Conservation (phyloP, 2,888 invertebrate genomes). For the Catocala fraxini region DNA sequence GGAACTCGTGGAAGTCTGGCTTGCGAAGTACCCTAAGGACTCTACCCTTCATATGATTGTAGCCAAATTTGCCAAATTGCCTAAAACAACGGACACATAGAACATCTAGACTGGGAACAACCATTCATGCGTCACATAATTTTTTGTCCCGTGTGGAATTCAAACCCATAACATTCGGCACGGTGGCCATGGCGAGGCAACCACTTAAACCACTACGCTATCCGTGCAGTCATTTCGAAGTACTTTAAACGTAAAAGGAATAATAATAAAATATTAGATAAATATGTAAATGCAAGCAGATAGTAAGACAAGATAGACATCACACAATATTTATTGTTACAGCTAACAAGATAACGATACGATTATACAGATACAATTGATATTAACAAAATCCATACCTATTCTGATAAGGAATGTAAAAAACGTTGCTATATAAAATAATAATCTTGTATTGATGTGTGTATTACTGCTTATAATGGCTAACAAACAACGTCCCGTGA, state of each 20-base stretch:
- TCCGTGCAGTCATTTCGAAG: neutral
- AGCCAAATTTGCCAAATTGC: too few relatives aligned
- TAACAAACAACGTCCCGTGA: slow-evolving; percentile 73
- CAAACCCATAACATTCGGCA: too few relatives aligned
- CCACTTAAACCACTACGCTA: too few relatives aligned
- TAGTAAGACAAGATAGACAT: slow-evolving; percentile 4
- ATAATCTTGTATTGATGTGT: slow-evolving; percentile 69
- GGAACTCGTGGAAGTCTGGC: too few relatives aligned
- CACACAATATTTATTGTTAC: slow-evolving; percentile 13
- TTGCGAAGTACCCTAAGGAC: too few relatives aligned
- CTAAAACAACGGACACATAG: too few relatives aligned
- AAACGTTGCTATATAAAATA: slow-evolving; percentile 72
- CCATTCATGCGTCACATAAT: too few relatives aligned
- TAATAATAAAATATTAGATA: neutral
- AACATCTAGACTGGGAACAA: too few relatives aligned
- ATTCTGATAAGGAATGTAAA: slow-evolving; percentile 73
- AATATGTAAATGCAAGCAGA: neutral
- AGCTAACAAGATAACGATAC: slow-evolving; percentile 15
- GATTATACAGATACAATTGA: neutral
- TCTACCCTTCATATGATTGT: too few relatives aligned
- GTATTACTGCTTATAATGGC: slow-evolving; percentile 70
- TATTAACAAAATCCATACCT: slow-evolving; percentile 57
- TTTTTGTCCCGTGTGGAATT: too few relatives aligned
- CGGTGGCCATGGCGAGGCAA: too few relatives aligned
- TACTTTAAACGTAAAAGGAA: neutral